These are phyloP conservation scores for Helicoverpa assulta DNA, from an alignment of 2,888 invertebrate genomes.

Conservation along the genomic window DNA sequence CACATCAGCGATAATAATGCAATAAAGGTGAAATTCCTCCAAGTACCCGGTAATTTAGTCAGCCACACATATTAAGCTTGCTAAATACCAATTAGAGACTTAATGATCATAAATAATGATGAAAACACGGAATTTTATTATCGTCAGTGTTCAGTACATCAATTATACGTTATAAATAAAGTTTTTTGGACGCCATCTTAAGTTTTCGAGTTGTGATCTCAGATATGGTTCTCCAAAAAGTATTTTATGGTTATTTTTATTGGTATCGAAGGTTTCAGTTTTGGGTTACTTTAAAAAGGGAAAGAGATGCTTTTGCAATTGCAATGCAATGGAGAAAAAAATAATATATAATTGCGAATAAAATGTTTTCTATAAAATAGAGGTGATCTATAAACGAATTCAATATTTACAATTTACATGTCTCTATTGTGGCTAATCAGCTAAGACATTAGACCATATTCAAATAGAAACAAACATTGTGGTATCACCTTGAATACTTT, in stretches of 20 bases:
- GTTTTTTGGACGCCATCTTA: slow-evolving; percentile 41
- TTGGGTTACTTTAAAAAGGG: neutral
- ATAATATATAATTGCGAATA: neutral
- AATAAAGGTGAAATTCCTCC: slow-evolving; percentile 45
- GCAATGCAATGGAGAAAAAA: neutral
- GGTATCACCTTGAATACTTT: neutral
- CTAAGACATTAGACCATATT: too few species aligned
- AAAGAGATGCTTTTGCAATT: neutral
- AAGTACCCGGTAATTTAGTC: slow-evolving; percentile 31
- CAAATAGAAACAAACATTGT: too few species aligned
- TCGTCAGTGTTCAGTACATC: slow-evolving; percentile 45
- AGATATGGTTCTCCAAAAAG: slow-evolving; percentile 47
- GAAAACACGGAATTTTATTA: slow-evolving; percentile 48
- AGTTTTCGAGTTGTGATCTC: slow-evolving; percentile 41
- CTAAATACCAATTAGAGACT: slow-evolving; percentile 55
- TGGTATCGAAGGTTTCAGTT: slow-evolving; percentile 25
- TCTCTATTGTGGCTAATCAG: too few species aligned
- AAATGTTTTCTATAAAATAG: too few species aligned
- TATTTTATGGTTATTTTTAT: slow-evolving; percentile 54
- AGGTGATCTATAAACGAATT: too few species aligned
- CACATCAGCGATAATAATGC: neutral
- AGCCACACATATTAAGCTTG: slow-evolving; percentile 46
- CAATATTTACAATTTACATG: too few species aligned
- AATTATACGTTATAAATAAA: slow-evolving; percentile 59
- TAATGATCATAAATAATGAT: slow-evolving; percentile 55